Base-by-base conservation (phyloP, 2,888 invertebrate genomes). In the Microdon myrmicae region DNA sequence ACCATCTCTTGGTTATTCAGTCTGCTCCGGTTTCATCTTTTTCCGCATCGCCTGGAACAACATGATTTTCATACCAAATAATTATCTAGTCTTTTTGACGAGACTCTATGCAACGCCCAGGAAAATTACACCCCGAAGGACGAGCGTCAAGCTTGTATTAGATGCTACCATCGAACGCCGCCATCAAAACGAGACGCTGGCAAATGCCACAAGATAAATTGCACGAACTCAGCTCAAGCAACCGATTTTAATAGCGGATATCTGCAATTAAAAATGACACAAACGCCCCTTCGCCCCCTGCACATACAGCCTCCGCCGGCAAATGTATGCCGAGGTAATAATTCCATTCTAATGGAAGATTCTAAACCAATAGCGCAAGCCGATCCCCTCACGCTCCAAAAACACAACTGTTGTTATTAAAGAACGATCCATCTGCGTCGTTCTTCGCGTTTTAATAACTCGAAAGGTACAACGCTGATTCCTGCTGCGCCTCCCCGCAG, bases 231-330 rank as follows among this genome's bases (percentile, higher is more conserved):
- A n/a, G n/a, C n/a, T n/a, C 64, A 51, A 64, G 58, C 53, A 64
- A 64, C 64, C 43, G 58, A 64, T 53, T 64, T 51, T 64, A 64
- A 64, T 58, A 64, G 64, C 64, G 64, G 64, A 64, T 58, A 64
- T 64, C 64, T 47, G 53, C 64, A 64, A 64, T 64, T 64, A 64
- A 64, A 64, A 64, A 58, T 58, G 58, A 64, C 58, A 58, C 47
- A 64, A 43, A 51, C 51, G n/a, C 64, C 41, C 58, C 41, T 32
- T 22, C 34, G 26, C 35, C 26, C 26, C 31, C 34, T 31, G 25
- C 13, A 23, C 35, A 34, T 39, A 31, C 34, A 25, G 26, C 37
- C 26, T 25, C 26, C 38, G 22, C 6, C 8, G 19, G 22, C 14
- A 8, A 9, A 13, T 45, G 31, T 41, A 38, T 43, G 10, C 26